These are phyloP conservation scores for Hesperophylax magnus DNA, from an alignment of 1,140 invertebrate species.

Conservation along the genomic window DNA sequence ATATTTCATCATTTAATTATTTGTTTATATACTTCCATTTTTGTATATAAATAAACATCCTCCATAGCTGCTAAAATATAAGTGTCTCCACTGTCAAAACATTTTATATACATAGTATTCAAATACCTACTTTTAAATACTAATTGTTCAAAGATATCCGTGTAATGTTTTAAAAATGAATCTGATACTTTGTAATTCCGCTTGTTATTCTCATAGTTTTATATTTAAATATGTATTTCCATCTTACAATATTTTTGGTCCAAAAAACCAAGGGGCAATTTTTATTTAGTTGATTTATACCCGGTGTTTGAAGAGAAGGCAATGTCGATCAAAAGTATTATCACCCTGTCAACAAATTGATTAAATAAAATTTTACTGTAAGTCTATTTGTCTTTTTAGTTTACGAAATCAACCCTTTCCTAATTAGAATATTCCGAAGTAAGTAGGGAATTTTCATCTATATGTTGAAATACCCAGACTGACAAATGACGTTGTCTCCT, in stretches of 20 bases:
- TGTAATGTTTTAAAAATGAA: neutral
- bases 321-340: slow-evolving; percentile 34
- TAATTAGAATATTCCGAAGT: too few relatives aligned
- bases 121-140: neutral
- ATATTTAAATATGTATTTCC: slow-evolving; percentile 24
- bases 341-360: slow-evolving; percentile 37
- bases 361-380: slow-evolving; percentile 36
- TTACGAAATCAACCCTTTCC: neutral
- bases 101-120: neutral
- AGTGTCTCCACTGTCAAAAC: neutral
- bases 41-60: slow-evolving; percentile 6
- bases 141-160: neutral
- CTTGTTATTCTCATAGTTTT: slow-evolving; percentile 4
- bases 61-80: neutral
- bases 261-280: neutral
- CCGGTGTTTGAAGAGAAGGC: neutral
- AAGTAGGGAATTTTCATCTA: too few relatives aligned
- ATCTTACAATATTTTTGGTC: neutral
- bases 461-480: too few relatives aligned
- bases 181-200: neutral
- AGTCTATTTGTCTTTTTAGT: neutral
- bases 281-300: slow-evolving; percentile 24
- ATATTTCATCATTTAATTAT: neutral
- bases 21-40: neutral
- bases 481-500: too few relatives aligned